Base-by-base conservation (phyloP, 2,888 invertebrate genomes). In the Portevinia maculata region DNA sequence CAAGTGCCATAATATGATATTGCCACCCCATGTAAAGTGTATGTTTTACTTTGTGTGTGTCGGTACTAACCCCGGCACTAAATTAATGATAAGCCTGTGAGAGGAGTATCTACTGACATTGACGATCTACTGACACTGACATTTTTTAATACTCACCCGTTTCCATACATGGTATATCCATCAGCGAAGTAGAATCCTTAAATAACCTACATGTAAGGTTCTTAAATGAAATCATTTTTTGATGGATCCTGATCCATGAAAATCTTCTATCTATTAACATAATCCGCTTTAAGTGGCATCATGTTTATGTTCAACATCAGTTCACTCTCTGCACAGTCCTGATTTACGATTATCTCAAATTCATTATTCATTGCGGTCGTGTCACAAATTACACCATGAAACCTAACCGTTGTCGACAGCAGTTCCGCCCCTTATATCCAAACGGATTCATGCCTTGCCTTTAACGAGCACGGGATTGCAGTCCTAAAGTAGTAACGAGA, bases 221-320 rank as follows among this genome's bases (percentile, higher is more conserved):
- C 2, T 28, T 15, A 39, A 28, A 9, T 34, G 11, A 17, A 6
- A 6, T 34, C 44, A 32, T 32, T 55, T 3, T 28, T n/a, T 13
- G 1, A 11, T 1, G 13, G 3, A 17, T 32, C 39, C 37, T 13
- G 28, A 53, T 41, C 41, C 19, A 21, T 53, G 2, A 21, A 41
- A 19, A 48, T 71, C n/a, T n/a, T n/a, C n/a, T n/a, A n/a, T n/a
- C n/a, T n/a, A 13, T 19, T 32, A 41, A 24, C 44, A 44, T 60
- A 59, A 60, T 52, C 60, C 50, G 24, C 34, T 9, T 9, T 9
- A 21, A 67, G 53, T 55, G 55, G 34, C 55, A 67, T 21, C 55
- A 46, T 62, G 53, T 70, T 70, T 70, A 70, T 41, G 70, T 70
- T 60, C 8, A 24, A 59, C 70, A 60, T 50, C 41, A 60, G 11